Conservation (phyloP, 2,113 vertebrate species). For the Piliocolobus tephrosceles region DNA sequence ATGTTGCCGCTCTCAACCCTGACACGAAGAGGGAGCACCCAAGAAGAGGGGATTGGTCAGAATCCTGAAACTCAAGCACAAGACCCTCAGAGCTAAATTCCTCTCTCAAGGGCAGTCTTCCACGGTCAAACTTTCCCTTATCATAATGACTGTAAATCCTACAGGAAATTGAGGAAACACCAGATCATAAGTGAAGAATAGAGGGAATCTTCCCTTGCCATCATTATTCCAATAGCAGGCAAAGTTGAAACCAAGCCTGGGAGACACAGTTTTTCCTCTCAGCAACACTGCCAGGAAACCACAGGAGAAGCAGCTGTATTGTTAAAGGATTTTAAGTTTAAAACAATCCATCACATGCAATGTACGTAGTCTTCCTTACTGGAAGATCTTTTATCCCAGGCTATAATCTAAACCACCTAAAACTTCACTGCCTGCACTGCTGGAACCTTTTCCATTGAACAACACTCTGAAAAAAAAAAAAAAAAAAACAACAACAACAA, state of each 20-base stretch:
- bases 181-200: background rate
- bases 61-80: background rate
- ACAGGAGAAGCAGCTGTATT: conserved; percentile 3
- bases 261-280: background rate
- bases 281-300: background rate
- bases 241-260: background rate
- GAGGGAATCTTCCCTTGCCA: background rate
- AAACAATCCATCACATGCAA: conserved; percentile 68
- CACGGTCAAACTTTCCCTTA: background rate
- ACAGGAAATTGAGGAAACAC: background rate
- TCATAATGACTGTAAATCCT: background rate
- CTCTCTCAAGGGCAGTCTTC: background rate
- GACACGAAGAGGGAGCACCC: background rate
- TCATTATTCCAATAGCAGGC: background rate
- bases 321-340: conserved; percentile 54
- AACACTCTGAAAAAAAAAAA: background rate
- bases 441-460: conserved; percentile 78
- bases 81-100: background rate
- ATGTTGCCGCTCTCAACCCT: background rate
- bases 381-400: conserved; percentile 71
- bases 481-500: background rate
- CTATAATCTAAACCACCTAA: conserved; percentile 75
- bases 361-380: conserved; percentile 43
- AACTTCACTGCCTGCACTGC: conserved; percentile 62
- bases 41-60: background rate